Conservation (phyloP, 37 sponge, comb jelly and placozoan species). For the Agelas oroides region DNA sequence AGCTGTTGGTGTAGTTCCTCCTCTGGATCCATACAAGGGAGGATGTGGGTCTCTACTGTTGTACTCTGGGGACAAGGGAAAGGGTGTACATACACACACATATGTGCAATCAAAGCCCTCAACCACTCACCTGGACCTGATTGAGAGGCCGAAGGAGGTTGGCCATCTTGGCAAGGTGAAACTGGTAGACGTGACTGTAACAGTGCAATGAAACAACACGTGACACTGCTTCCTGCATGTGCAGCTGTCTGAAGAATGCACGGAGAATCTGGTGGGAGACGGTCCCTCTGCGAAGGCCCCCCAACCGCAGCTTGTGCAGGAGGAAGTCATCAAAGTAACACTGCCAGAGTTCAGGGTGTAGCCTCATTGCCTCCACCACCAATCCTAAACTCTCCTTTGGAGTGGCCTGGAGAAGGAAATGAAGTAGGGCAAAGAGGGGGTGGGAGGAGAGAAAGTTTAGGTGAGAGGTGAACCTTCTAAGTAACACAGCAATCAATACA, state of each 20-base stretch:
- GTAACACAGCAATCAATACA: no score
- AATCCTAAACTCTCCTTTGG: slow-evolving; percentile 1
- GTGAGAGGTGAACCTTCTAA: no score
- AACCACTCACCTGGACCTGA: slow-evolving; percentile 11
- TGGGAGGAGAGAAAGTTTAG: no score
- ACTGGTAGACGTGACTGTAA: slow-evolving; percentile 52
- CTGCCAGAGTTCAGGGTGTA: slow-evolving; percentile 51
- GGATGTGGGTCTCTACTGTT: no score
- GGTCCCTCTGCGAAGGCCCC: not conserved
- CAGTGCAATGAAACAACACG: slow-evolving; percentile 46
- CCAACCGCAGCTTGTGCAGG: slow-evolving; percentile 47
- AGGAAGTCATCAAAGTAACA: slow-evolving; percentile 75
- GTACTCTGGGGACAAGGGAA: no score
- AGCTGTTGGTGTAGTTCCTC: no score
- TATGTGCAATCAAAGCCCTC: no score
- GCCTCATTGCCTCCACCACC: slow-evolving; percentile 23
- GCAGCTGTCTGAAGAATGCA: slow-evolving; percentile 41
- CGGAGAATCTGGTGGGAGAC: slow-evolving; percentile 45
- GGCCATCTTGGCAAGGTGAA: slow-evolving; percentile 65
- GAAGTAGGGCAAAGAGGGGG: no score
- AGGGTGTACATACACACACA: no score
- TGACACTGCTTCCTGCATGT: not conserved
- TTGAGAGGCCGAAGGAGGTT: slow-evolving; percentile 70
- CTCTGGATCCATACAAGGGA: no score
- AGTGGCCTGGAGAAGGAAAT: no score